Percentiles rank a stretch among this genome's conserved stretches.
Evolutionary conservation across 2,888 invertebrate genomes (phyloP).

Genomic region (Linnaemya tessellans): DNA sequence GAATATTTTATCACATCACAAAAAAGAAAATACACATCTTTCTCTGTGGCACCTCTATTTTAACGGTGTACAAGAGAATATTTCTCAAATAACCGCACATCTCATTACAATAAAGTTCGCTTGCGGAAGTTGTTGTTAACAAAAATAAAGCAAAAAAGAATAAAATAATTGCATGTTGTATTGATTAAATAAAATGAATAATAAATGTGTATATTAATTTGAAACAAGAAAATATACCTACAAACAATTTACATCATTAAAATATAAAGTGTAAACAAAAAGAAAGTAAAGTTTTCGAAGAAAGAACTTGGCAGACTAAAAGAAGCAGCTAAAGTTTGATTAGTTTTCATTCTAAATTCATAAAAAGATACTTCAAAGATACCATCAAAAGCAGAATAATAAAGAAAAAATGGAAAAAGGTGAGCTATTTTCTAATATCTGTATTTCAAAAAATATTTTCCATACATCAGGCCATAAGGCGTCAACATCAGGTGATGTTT

Average conservation of each 20-base stretch:
- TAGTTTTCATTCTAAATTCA: neutral
- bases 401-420: conserved; percentile 59
- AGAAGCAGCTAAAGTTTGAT: neutral
- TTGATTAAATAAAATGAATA: conserved; percentile 39
- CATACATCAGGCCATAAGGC: conserved; percentile 68
- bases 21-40: neutral
- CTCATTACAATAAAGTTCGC: conserved; percentile 56
- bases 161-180: conserved; percentile 31
- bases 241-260: neutral
- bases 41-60: conserved; percentile 50
- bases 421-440: conserved; percentile 28
- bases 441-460: neutral
- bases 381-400: conserved; percentile 21
- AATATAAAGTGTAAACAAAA: conserved; percentile 45
- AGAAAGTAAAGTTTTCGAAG: conserved; percentile 11
- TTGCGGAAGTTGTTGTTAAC: conserved; percentile 56
- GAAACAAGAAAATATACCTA: neutral
- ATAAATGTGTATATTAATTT: conserved; percentile 22
- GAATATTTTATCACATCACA: neutral
- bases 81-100: conserved; percentile 60
- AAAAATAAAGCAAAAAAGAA: conserved; percentile 42
- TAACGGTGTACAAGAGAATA: conserved; percentile 49
- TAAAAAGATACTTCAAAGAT: conserved; percentile 20
- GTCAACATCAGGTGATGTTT: conserved; percentile 72
- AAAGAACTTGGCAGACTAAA: conserved; percentile 16